Conservation (phyloP, 2,113 vertebrate species). For the Capreolus pygargus region DNA sequence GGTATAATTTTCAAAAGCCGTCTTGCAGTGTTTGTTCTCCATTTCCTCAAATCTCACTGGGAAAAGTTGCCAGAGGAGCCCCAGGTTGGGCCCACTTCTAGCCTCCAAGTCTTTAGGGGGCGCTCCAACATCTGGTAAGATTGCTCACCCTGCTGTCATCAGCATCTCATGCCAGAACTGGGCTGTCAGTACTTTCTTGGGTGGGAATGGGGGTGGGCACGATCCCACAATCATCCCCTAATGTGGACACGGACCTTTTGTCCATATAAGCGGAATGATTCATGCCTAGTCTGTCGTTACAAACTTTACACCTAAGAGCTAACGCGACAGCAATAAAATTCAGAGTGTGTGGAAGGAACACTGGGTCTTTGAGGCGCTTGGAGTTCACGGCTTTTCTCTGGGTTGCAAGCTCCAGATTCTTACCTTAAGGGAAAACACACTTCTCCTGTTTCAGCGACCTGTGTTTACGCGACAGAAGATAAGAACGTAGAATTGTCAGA, state of each 20-base stretch:
- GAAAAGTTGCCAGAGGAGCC: background rate
- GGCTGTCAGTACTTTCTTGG: background rate
- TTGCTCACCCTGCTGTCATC: background rate
- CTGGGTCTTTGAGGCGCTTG: fast-evolving
- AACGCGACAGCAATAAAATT: background rate
- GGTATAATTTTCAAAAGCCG: background rate
- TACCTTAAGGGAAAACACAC: background rate
- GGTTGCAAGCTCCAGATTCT: background rate
- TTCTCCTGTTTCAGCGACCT: background rate
- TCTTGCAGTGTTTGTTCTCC: background rate
- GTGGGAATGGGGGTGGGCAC: background rate
- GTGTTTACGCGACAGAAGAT: background rate
- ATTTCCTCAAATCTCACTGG: background rate
- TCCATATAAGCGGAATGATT: fast-evolving
- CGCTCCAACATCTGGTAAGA: background rate
- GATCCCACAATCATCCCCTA: background rate
- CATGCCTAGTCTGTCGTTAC: fast-evolving
- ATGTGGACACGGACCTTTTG: background rate
- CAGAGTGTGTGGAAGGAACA: background rate
- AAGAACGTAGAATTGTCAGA: background rate
- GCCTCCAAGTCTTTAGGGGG: background rate
- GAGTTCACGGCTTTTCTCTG: background rate
- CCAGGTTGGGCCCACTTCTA: background rate
- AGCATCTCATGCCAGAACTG: background rate
- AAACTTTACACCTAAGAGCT: background rate